These are phyloP conservation scores for Hybognathus amarus DNA, from an alignment of 2,797 vertebrate species.

Conservation along the genomic window DNA sequence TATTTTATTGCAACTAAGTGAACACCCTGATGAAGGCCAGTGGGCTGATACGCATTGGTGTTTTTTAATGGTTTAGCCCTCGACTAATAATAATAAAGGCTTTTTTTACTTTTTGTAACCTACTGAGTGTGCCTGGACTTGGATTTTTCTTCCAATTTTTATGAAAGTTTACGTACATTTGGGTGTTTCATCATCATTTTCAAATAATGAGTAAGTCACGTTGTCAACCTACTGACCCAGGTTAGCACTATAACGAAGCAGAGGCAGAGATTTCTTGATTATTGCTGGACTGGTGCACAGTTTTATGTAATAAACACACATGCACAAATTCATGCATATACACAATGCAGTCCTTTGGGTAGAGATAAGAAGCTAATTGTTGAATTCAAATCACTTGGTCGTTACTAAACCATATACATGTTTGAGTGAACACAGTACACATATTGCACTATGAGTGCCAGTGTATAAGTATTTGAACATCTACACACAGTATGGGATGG, in stretches of 20 bases:
- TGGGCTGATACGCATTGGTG: too few relatives aligned
- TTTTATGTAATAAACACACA: slow-evolving; percentile 48
- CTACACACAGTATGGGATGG: slow-evolving; percentile 15
- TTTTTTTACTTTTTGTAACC: too few relatives aligned
- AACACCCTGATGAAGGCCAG: too few relatives aligned
- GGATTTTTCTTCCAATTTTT: too few relatives aligned
- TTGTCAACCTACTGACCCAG: slow-evolving; percentile 42
- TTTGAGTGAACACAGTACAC: background rate
- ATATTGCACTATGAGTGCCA: background rate
- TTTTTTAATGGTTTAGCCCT: too few relatives aligned
- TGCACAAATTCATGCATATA: slow-evolving; percentile 12
- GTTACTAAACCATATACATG: background rate
- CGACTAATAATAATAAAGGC: too few relatives aligned
- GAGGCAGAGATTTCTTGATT: slow-evolving; percentile 19
- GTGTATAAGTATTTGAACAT: slow-evolving; percentile 5
- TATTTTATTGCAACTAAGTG: background rate
- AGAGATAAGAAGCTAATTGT: slow-evolving; percentile 28
- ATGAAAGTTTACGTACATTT: too few relatives aligned
- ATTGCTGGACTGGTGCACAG: background rate
- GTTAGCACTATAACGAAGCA: slow-evolving; percentile 10
- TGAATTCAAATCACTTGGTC: background rate
- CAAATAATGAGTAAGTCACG: background rate
- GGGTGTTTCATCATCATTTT: background rate
- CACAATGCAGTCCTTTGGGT: slow-evolving; percentile 27
- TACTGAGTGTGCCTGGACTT: too few relatives aligned